Base-by-base conservation (phyloP, 2,113 vertebrate species). In the Centropus unirufus region DNA sequence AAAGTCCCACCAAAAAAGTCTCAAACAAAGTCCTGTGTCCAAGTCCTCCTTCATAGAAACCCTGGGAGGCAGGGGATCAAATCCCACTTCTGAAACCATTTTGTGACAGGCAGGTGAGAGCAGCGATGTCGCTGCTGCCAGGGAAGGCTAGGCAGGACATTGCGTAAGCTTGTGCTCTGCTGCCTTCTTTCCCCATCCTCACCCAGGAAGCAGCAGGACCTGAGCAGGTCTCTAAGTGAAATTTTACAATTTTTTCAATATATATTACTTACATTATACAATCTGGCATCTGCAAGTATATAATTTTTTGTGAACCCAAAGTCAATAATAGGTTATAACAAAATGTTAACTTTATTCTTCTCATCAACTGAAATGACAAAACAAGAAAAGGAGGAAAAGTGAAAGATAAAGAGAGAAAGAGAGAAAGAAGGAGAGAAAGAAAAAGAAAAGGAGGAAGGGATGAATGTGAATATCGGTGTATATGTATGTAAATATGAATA, bases 101-200 rank as follows among this genome's bases (percentile, higher is more conserved):
- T 51, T 80, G 36, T 59, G 36, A 55, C 24, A 26, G 9, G 39
- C 29, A 40, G 67, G 30, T 24, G 4, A 17, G 29, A 30, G 36
- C 32, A 36, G 26, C 2, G 4, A 51, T 4, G 19, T n/a, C 22
- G 17, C 4, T 6, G 11, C 16, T 54, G 16, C 19, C 59, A 17
- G 59, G 61, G 17, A 9, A 34, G 29, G 5, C 2, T 26, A n/a
- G 24, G 6, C 20, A 61, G 46, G 39, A 67, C 14, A 10, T 14
- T 0, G 0, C 27, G 29, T 30, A 16, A 18, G n/a, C 19, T 83
- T 14, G n/a, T 47, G n/a, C 54, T 67, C 29, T 34, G 14, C 4
- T 0, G 0, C 6, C 10, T 73, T 52, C 23, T 59, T 66, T 46
- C 32, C 21, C 6, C 12, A 17, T 4, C 2, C 36, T 51, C 30